Evolutionary conservation across 2,888 invertebrate species (phyloP).

Genomic region (Masnerella sp.): DNA sequence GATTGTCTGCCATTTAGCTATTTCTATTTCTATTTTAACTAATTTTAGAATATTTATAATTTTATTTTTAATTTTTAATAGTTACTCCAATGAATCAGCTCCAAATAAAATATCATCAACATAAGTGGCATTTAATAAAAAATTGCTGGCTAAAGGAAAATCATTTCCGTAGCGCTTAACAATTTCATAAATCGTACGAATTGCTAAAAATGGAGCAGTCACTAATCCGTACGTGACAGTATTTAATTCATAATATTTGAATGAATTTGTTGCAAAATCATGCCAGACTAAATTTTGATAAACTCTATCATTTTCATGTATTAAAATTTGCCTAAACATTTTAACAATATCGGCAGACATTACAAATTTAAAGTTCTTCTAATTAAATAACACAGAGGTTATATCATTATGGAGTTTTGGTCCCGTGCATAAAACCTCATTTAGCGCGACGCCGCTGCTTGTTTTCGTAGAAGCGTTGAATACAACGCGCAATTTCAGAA

Average conservation of each 20-base stretch:
- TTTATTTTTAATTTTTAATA: not conserved
- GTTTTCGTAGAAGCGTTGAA: conserved; percentile 22
- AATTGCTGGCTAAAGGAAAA: not conserved
- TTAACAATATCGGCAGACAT: conserved; percentile 18
- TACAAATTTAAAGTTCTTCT: not conserved
- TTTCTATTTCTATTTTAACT: not conserved
- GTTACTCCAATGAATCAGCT: not conserved
- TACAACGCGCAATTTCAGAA: conserved; percentile 10
- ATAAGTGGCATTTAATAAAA: not conserved
- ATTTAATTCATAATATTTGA: conserved; percentile 2
- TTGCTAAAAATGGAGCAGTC: not conserved
- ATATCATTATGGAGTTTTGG: conserved; percentile 23
- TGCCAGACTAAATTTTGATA: not conserved
- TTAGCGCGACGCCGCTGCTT: not conserved
- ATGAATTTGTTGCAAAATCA: not conserved
- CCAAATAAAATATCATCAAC: not conserved
- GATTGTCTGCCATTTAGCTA: not conserved
- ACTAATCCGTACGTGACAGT: not conserved
- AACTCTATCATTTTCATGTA: not conserved
- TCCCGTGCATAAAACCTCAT: conserved; percentile 3
- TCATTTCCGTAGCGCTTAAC: not conserved
- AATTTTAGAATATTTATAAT: not conserved
- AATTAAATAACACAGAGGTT: conserved; percentile 5
- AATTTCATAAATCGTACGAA: not conserved
- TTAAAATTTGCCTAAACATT: conserved; percentile 10